Conservation (phyloP, 2,797 vertebrate genomes). For the Platalea minor region DNA sequence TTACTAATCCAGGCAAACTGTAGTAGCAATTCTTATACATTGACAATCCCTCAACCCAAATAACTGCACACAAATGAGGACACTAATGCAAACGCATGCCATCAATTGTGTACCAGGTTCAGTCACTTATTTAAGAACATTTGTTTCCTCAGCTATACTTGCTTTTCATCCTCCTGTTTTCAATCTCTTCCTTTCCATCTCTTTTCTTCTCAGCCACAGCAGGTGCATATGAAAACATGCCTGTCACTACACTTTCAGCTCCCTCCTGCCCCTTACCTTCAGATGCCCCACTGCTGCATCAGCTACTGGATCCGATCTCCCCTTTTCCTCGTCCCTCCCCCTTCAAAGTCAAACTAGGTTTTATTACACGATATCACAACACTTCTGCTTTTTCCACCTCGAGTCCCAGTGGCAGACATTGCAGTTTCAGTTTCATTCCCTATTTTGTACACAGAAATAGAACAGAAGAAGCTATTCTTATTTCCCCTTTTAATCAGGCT, state of each 20-base stretch:
- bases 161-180: background rate
- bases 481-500: background rate
- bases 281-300: background rate
- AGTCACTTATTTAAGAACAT: background rate
- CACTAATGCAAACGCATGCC: background rate
- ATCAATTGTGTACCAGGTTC: background rate
- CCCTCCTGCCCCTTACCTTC: background rate
- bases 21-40: background rate
- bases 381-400: background rate
- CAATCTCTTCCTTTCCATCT: background rate
- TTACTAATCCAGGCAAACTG: background rate
- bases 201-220: background rate
- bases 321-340: background rate
- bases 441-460: background rate
- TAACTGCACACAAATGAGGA: background rate
- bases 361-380: background rate
- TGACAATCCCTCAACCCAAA: background rate
- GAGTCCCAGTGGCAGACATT: background rate
- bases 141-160: background rate
- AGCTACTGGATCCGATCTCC: background rate
- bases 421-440: background rate
- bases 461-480: background rate
- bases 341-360: background rate
- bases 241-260: background rate
- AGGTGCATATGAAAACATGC: background rate